Evolutionary conservation across 2,113 vertebrate species (phyloP).

Genomic region (Dendrocopos noguchii): DNA sequence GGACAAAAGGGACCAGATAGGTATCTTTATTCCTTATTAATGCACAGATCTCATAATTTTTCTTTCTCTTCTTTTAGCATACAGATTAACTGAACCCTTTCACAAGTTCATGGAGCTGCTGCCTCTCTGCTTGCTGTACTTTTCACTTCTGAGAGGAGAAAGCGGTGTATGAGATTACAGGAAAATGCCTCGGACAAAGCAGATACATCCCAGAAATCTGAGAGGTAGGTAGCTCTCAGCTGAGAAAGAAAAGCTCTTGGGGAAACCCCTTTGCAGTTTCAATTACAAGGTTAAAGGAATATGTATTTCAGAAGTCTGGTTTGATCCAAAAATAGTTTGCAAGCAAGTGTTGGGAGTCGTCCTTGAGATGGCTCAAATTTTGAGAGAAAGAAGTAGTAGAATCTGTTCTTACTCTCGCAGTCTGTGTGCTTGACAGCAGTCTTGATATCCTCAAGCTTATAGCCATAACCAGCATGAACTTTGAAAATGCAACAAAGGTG

Average conservation of each 20-base stretch:
- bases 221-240: conserved; percentile 84
- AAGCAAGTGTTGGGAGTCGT: background rate
- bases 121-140: conserved; percentile 67
- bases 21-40: background rate
- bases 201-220: conserved; percentile 96
- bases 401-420: background rate
- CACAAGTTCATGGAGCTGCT: conserved; percentile 80
- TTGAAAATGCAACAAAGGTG: background rate
- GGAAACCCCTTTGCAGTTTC: background rate
- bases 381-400: background rate
- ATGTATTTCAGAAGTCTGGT: background rate
- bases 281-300: background rate
- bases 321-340: background rate
- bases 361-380: background rate
- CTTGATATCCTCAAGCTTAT: background rate
- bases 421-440: background rate
- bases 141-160: conserved; percentile 73
- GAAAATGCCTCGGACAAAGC: conserved; percentile 98
- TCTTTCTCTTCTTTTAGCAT: conserved; percentile 60
- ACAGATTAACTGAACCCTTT: conserved; percentile 74
- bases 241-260: background rate
- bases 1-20: background rate
- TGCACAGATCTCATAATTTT: background rate
- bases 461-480: background rate
- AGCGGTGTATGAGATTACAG: conserved; percentile 69